These are phyloP conservation scores for Troides helena DNA, from an alignment of 2,888 invertebrate genomes.

Conservation along the genomic window DNA sequence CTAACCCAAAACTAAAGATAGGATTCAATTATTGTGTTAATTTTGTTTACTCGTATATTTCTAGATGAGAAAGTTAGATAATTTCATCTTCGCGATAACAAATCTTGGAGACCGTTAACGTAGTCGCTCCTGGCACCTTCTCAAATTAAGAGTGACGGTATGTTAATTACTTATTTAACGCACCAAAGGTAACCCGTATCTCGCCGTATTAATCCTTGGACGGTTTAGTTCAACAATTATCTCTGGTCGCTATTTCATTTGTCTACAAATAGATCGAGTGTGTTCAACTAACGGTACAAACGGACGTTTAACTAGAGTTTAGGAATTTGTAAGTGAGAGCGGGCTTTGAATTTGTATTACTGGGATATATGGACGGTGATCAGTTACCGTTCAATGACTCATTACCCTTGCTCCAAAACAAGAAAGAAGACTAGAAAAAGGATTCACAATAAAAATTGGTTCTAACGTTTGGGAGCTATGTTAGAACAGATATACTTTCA, in stretches of 20 bases:
- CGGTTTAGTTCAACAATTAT: slow-evolving; percentile 57
- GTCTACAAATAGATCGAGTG: slow-evolving; percentile 42
- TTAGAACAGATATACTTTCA: too few relatives aligned
- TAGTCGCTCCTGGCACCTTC: slow-evolving; percentile 52
- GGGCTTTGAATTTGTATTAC: neutral
- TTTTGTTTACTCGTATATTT: neutral
- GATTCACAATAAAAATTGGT: too few relatives aligned
- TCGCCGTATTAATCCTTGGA: slow-evolving; percentile 61
- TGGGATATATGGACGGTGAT: neutral
- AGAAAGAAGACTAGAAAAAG: too few relatives aligned
- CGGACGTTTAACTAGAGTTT: slow-evolving; percentile 9
- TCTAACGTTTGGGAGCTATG: too few relatives aligned
- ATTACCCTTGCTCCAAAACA: too few relatives aligned
- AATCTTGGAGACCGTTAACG: slow-evolving; percentile 17
- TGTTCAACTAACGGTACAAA: slow-evolving; percentile 45
- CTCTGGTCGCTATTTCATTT: slow-evolving; percentile 55
- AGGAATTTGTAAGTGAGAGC: slow-evolving; percentile 1
- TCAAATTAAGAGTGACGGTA: slow-evolving; percentile 73
- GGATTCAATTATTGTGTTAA: neutral
- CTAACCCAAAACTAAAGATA: neutral
- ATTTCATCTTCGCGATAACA: slow-evolving; percentile 15
- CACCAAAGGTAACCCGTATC: slow-evolving; percentile 59
- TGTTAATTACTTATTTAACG: slow-evolving; percentile 74
- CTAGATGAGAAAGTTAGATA: neutral
- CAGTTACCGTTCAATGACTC: neutral